Conservation (phyloP, 2,113 vertebrate species). For the Cygnus atratus region DNA sequence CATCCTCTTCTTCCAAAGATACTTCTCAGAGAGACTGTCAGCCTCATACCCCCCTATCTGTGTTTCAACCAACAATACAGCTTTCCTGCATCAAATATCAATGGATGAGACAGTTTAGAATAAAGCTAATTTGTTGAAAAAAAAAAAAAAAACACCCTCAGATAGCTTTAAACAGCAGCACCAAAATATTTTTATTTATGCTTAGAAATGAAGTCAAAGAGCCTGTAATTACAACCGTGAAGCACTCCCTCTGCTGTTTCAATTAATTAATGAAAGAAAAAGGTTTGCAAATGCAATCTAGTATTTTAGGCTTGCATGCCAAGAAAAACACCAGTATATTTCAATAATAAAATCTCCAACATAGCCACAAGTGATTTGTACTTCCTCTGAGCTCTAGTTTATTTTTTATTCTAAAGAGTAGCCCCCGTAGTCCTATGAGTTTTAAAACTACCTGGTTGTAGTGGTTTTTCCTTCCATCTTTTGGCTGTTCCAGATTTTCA, state of each 20-base stretch:
- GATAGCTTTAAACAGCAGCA: background rate
- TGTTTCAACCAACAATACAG: background rate
- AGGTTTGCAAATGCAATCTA: background rate
- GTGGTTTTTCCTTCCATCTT: slow-evolving; percentile 99
- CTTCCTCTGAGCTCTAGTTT: background rate
- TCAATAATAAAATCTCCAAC: background rate
- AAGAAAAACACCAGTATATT: background rate
- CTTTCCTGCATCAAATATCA: background rate
- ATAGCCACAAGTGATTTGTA: background rate
- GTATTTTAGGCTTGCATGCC: background rate
- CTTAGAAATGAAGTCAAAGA: background rate
- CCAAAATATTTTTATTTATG: background rate
- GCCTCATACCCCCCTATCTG: background rate
- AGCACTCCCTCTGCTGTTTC: background rate
- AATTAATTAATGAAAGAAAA: background rate
- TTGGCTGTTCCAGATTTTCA: slow-evolving; percentile 98
- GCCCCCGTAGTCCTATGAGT: background rate
- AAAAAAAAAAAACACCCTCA: background rate
- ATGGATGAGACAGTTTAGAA: background rate
- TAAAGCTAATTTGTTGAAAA: background rate
- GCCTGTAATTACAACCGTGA: background rate
- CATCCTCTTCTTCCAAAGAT: background rate
- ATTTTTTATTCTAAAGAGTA: background rate
- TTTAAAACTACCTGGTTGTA: slow-evolving; percentile 86
- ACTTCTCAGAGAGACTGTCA: background rate